Percentiles rank a stretch among this genome's conserved stretches.
These are phyloP conservation scores for Tribolium castaneum DNA, from an alignment of 1,140 invertebrate genomes.

Conservation along the genomic window DNA sequence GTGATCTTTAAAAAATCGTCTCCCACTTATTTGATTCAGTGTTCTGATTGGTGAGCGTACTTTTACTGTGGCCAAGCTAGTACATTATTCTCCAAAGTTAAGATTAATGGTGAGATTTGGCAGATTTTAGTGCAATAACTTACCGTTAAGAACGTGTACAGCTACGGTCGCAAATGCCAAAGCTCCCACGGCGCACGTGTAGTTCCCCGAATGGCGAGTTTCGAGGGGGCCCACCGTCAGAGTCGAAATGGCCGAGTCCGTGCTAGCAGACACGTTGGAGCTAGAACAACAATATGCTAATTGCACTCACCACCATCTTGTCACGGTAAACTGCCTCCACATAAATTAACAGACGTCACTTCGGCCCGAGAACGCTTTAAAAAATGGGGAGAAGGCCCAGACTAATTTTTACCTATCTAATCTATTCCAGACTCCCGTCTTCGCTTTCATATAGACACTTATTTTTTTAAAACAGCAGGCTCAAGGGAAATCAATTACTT, in stretches of 20 bases:
- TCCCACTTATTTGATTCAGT: slow-evolving; percentile 40
- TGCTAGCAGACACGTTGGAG: slow-evolving; percentile 58
- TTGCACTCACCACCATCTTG: slow-evolving; percentile 20
- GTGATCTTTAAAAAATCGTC: slow-evolving; percentile 37
- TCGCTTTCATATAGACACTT: slow-evolving; percentile 24
- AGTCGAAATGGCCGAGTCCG: slow-evolving; percentile 60
- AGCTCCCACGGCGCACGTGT: slow-evolving; percentile 64
- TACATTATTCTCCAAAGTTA: slow-evolving; percentile 49
- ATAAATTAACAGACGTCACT: slow-evolving; percentile 1
- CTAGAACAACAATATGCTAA: slow-evolving; percentile 56
- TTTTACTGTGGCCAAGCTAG: slow-evolving; percentile 37
- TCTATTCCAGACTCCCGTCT: background rate
- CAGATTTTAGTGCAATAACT: slow-evolving; percentile 57
- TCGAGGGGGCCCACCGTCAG: slow-evolving; percentile 64
- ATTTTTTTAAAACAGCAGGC: slow-evolving; percentile 13
- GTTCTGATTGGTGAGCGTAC: slow-evolving; percentile 36
- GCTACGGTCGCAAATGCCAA: slow-evolving; percentile 65
- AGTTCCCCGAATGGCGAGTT: slow-evolving; percentile 66
- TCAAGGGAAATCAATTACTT: slow-evolving; percentile 27
- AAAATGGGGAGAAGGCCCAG: background rate
- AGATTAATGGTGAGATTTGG: slow-evolving; percentile 54
- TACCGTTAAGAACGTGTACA: slow-evolving; percentile 69
- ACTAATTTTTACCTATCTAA: slow-evolving; percentile 30
- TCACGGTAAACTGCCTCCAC: background rate
- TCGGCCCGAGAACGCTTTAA: background rate